phyloP scores from a whole-genome alignment of 2,888 invertebrate species.

The Leptothorax acervorum region DNA sequence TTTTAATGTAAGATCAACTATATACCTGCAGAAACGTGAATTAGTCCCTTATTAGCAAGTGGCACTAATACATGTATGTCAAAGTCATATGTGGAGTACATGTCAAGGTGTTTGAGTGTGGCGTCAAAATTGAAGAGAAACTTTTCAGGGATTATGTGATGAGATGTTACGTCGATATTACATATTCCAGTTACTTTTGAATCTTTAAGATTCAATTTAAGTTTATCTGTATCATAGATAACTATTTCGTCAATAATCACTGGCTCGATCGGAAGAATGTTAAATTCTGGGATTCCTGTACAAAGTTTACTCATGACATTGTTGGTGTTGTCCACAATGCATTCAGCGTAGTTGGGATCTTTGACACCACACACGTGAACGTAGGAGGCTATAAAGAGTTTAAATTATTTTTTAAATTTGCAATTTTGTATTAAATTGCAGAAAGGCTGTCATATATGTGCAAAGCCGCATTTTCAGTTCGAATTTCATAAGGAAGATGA shows the following conservation, averaged over 20 bases:
- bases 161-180: slow-evolving; percentile 57
- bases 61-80: slow-evolving; percentile 78
- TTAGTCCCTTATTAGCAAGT: slow-evolving; percentile 77
- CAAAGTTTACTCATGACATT: slow-evolving; percentile 66
- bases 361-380: slow-evolving; percentile 79
- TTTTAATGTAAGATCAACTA: background rate
- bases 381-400: slow-evolving; percentile 67
- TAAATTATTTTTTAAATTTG: background rate
- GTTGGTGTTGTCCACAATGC: slow-evolving; percentile 75
- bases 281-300: slow-evolving; percentile 80
- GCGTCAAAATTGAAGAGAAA: slow-evolving; percentile 63
- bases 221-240: slow-evolving; percentile 73
- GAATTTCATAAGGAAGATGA: too few relatives aligned
- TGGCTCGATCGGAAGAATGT: slow-evolving; percentile 79
- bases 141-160: slow-evolving; percentile 73
- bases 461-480: too few relatives aligned
- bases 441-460: background rate
- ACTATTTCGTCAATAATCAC: slow-evolving; percentile 73
- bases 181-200: slow-evolving; percentile 76
- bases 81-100: slow-evolving; percentile 79
- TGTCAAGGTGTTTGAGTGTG: slow-evolving; percentile 61
- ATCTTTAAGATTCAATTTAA: slow-evolving; percentile 75
- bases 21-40: slow-evolving; percentile 74
- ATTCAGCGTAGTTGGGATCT: slow-evolving; percentile 78
- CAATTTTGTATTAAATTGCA: background rate